Base-by-base conservation (phyloP, 2,888 invertebrate genomes). In the Archips crataeganus region DNA sequence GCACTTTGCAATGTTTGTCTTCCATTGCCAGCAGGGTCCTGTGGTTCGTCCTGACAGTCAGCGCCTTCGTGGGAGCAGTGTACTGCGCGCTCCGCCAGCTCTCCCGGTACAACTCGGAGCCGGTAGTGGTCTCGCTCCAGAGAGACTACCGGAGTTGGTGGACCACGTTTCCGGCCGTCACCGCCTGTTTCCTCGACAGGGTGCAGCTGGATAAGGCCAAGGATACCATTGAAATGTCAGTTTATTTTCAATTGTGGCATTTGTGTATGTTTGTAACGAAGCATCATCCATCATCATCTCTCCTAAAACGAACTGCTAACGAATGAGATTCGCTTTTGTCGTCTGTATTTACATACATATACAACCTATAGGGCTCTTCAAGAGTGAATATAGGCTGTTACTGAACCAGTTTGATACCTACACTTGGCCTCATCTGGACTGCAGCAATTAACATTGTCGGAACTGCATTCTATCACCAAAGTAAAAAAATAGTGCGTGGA, bases 111-210 rank as follows among this genome's bases (percentile, higher is more conserved):
- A 90, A 84, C 70, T 87, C 87, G 0, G 93, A 92, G 63, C 94
- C 94, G 0, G 92, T 94, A 0, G 94, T 94, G 60, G 94, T 94
- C 0, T 94, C 94, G 0, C 76, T 95, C 59, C 90, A 94, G 77
- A 79, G 92, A 9, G 93, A 95, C 81, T 94, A 91, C 77, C 80
- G 95, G 0, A 81, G 85, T 64, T 95, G 94, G 94, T 87, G 90
- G 81, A 90, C 90, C 1, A 88, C 85, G 3, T 94, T 93, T 79
- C 95, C 95, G 0, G 94, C 94, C 0, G 85, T 95, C 67, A 95
- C 95, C 0, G 93, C 93, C 1, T 95, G 95, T 81, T 90, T 90
- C 76, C 71, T 87, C 1, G 89, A 92, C 3, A 81, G 93, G 10
- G 83, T 93, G 5, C 83, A 94, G 23, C 78, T 79, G 2, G 88